Conservation (phyloP, 2,797 vertebrate species). For the Syndactyla subalaris region DNA sequence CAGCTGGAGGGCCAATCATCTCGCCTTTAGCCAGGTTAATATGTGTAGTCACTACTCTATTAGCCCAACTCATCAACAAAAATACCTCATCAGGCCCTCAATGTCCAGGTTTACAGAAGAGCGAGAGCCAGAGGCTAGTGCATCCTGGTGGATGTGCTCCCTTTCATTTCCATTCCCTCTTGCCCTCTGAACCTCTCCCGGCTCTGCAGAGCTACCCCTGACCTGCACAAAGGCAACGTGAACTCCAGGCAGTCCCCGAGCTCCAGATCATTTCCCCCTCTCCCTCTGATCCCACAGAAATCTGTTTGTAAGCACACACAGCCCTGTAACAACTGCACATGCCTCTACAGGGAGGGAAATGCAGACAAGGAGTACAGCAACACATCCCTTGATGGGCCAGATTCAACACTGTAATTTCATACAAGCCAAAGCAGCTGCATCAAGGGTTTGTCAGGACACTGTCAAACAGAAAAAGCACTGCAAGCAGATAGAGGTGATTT, state of each 20-base stretch:
- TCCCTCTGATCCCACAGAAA: not conserved
- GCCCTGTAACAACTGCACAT: not conserved
- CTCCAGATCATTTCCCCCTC: not conserved
- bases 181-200: not conserved
- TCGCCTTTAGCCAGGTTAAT: not conserved
- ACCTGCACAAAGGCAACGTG: not conserved
- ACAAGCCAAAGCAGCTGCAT: not conserved
- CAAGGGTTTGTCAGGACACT: not conserved
- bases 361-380: not conserved
- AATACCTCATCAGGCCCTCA: not conserved
- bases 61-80: not conserved
- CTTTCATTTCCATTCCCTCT: not conserved
- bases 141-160: not conserved
- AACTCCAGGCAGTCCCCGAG: slow-evolving; percentile 23
- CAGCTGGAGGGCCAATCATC: not conserved
- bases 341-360: not conserved
- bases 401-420: not conserved
- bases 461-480: not conserved
- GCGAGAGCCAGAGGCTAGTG: not conserved
- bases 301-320: not conserved
- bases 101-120: not conserved
- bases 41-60: not conserved
- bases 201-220: not conserved
- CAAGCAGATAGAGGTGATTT: not conserved
- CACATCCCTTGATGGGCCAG: not conserved